Conservation (phyloP, 2,113 vertebrate species). For the Spea bombifrons region DNA sequence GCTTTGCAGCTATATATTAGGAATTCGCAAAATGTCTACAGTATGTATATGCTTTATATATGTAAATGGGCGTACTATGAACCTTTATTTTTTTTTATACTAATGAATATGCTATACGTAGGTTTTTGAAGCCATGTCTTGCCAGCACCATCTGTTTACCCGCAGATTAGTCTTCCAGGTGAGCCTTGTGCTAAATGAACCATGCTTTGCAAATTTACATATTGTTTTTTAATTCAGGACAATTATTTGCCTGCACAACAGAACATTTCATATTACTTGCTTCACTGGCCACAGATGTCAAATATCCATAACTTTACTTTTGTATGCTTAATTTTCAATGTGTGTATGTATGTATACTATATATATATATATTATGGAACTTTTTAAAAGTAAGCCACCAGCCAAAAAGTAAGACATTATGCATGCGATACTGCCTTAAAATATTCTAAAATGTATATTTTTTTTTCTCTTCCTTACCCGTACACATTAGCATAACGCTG, state of each 20-base stretch:
- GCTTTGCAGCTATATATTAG: no score
- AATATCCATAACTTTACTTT: constrained; percentile 23
- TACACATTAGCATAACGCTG: background rate
- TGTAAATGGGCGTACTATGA: background rate
- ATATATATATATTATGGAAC: background rate
- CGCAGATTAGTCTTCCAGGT: constrained; percentile 45
- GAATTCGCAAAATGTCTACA: no score
- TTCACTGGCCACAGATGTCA: constrained; percentile 43
- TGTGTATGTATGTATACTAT: background rate
- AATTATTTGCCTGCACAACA: constrained; percentile 45
- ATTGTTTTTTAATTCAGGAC: constrained; percentile 44
- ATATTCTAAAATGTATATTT: background rate
- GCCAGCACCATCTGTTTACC: constrained; percentile 44
- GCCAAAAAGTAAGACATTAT: background rate
- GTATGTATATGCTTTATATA: no score
- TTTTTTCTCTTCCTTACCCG: background rate
- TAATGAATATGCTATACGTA: background rate
- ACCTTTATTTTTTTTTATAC: background rate
- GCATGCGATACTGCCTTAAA: background rate
- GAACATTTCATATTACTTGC: constrained; percentile 39
- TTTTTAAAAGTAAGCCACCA: background rate
- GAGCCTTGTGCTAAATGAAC: constrained; percentile 43
- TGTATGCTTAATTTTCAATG: no score
- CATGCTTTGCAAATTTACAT: constrained; percentile 45
- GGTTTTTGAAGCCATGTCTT: constrained; percentile 31